Base-by-base conservation (phyloP, 1,140 invertebrate genomes). In the Lutraria rhynchaena region DNA sequence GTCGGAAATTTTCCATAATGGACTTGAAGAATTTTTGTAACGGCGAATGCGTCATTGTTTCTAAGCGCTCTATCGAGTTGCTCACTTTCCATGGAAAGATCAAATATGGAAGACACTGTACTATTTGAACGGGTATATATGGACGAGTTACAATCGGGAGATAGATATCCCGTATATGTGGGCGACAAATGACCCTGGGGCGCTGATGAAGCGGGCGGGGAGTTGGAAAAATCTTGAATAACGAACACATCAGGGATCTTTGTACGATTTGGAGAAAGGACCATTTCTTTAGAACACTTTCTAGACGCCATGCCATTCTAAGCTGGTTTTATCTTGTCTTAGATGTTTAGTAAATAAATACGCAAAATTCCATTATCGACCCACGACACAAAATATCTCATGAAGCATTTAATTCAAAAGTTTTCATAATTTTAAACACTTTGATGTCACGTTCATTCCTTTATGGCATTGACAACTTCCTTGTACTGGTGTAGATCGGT, bases 21-120 rank as follows among this genome's bases (percentile, higher is more conserved):
- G 0, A 94, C 85, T 63, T 94, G 93, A 3, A 95, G 90, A 61
- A 94, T 92, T 51, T 93, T 92, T 77, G 92, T 93, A 5, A 94
- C 93, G 63, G 91, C 89, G 35, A 90, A 82, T 3, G 93, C 91
- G 86, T 95, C 94, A 87, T 95, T 94, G 78, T 91, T 91, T 49
- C 93, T 89, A 41, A 94, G 93, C 5, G 94, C 94, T 49, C 92
- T 83, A 80, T 95, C 94, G 77, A 95, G 87, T 82, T 93, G 91
- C 55, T 93, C 92, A 24, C 93, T 93, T 84, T 94, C 94, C 15
- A 90, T 88, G 7, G 91, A 92, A 57, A 94, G 86, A 88, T 94
- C 94, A 61, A 92, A 93, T 69, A 94, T 91, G 70, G 93, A 94
- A 0, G 93, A 94, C 9, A 91, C 92, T 41, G 93, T 89, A 86